Evolutionary conservation across 2,113 vertebrate genomes (phyloP).

Genomic region (Scolopax mira): DNA sequence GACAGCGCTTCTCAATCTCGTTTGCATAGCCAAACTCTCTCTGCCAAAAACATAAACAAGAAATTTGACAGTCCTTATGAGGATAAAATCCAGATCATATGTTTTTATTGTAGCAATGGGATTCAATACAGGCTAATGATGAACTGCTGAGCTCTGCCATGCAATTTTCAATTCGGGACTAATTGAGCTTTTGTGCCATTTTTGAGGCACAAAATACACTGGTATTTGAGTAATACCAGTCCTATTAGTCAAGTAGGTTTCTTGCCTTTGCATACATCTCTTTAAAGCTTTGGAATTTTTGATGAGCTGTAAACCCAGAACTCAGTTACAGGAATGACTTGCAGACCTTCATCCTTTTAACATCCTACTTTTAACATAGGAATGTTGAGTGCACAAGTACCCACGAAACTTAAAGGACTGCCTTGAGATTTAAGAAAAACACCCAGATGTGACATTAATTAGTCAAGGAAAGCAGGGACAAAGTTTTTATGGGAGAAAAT

Average conservation of each 20-base stretch:
- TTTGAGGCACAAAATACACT: too few species aligned
- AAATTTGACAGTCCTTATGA: not conserved
- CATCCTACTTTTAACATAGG: not conserved
- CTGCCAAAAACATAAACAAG: not conserved
- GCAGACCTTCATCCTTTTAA: not conserved
- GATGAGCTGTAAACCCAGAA: not conserved
- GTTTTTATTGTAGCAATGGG: not conserved
- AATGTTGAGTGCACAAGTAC: not conserved
- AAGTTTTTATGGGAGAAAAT: not conserved
- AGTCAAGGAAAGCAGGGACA: not conserved
- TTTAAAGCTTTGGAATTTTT: not conserved
- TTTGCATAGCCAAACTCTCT: not conserved
- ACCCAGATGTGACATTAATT: not conserved
- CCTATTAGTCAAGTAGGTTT: not conserved
- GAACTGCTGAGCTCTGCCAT: not conserved
- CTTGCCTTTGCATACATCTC: not conserved
- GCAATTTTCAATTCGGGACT: not conserved
- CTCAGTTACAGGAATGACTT: not conserved
- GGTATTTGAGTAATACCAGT: not conserved
- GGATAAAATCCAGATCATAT: not conserved
- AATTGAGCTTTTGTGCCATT: not conserved
- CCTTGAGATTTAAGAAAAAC: not conserved
- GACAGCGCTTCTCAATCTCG: not conserved
- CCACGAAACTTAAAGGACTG: not conserved
- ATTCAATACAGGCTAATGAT: not conserved